Conservation (phyloP, 2,113 vertebrate genomes). For the Martes martes region DNA sequence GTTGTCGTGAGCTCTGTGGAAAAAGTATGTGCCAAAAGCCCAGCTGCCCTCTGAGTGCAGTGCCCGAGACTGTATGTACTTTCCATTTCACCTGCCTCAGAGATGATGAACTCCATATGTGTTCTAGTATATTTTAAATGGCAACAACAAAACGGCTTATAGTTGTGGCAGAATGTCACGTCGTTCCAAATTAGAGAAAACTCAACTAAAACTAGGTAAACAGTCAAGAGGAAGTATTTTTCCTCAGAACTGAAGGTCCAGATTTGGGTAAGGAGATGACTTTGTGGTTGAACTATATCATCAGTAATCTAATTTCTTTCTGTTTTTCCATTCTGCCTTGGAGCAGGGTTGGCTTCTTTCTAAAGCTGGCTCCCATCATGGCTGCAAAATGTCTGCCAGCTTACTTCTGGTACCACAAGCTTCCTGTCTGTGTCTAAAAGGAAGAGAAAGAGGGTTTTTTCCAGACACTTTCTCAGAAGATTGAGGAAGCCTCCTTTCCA, state of each 20-base stretch:
- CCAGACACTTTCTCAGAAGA: neutral
- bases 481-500: neutral
- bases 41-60: neutral
- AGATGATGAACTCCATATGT: neutral
- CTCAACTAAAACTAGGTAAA: neutral
- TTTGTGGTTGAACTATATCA: neutral
- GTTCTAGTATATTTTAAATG: neutral
- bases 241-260: neutral
- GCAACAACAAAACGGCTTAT: neutral
- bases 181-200: neutral
- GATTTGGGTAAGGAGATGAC: neutral
- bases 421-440: neutral
- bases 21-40: neutral
- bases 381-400: neutral
- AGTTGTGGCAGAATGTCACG: neutral
- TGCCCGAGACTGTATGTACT: neutral
- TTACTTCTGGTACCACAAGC: neutral
- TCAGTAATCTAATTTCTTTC: neutral
- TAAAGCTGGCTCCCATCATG: neutral
- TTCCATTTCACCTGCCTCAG: neutral
- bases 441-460: neutral
- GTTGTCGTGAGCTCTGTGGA: neutral
- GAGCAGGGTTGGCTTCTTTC: neutral
- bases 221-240: neutral
- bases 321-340: neutral